Conservation (phyloP, 30 jellyfish, hydroid and myxozoan species). For the Nemopilema nomurai region DNA sequence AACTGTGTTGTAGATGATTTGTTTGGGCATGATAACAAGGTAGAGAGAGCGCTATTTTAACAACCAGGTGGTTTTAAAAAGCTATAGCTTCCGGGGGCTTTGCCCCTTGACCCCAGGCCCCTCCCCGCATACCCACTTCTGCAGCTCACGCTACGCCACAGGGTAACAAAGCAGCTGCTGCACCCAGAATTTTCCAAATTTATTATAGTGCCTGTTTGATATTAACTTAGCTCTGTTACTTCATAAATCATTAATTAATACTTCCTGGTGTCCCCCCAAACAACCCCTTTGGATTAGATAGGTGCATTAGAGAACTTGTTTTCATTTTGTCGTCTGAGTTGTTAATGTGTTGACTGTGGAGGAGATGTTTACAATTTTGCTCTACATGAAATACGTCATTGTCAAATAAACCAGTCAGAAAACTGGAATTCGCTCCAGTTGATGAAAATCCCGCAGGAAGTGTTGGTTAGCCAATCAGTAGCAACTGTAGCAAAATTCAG, state of each 20-base stretch:
- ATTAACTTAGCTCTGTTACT: neutral
- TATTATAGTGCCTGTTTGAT: neutral
- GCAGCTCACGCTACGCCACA: no score
- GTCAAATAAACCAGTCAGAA: neutral
- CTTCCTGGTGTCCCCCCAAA: neutral
- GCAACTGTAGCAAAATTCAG: neutral
- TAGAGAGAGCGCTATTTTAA: no score
- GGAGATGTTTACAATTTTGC: neutral
- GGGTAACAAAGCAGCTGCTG: neutral
- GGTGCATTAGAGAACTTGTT: neutral
- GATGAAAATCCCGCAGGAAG: neutral
- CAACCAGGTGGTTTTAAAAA: no score
- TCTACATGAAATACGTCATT: neutral
- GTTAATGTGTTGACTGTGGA: neutral
- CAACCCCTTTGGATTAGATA: neutral
- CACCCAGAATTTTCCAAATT: neutral
- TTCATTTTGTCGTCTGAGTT: neutral
- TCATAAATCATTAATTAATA: neutral
- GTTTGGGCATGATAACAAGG: no score
- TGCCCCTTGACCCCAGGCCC: no score
- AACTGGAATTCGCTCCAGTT: neutral
- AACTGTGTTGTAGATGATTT: no score
- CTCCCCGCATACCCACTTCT: no score
- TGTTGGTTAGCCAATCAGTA: neutral
- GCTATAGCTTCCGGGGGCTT: no score